These are phyloP conservation scores for Drosophila rubida DNA, from an alignment of 2,888 invertebrate genomes.

Conservation along the genomic window DNA sequence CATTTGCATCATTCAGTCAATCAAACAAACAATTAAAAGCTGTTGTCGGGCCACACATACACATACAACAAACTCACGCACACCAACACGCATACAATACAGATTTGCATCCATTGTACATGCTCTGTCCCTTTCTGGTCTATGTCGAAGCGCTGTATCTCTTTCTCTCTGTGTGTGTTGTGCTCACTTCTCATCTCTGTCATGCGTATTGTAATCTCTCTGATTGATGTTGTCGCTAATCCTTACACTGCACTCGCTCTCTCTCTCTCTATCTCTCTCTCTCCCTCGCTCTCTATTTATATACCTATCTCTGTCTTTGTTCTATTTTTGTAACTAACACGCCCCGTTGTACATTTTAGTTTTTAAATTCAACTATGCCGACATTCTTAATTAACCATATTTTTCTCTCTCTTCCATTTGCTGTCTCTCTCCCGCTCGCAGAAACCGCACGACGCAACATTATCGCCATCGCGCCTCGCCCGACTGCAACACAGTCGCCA, in stretches of 20 bases:
- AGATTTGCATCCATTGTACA: constrained; percentile 6
- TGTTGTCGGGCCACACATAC: constrained; percentile 46
- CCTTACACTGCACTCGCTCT: constrained; percentile 18
- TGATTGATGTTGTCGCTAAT: constrained; percentile 43
- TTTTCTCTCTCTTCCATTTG: not conserved
- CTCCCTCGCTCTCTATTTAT: constrained; percentile 6
- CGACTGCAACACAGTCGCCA: constrained; percentile 96
- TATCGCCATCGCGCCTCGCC: constrained; percentile 95
- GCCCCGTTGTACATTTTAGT: constrained; percentile 11
- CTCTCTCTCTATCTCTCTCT: constrained; percentile 18
- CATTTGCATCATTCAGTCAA: constrained; percentile 41
- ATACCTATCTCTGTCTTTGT: constrained; percentile 12
- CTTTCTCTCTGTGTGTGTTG: constrained; percentile 18
- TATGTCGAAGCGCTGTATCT: constrained; percentile 19
- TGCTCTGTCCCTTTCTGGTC: constrained; percentile 16
- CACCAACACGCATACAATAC: constrained; percentile 18
- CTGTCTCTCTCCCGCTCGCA: constrained; percentile 70
- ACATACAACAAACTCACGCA: constrained; percentile 20
- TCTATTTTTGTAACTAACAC: constrained; percentile 53
- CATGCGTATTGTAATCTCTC: constrained; percentile 33
- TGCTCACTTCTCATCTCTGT: constrained; percentile 16
- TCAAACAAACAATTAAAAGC: constrained; percentile 10
- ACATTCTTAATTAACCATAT: not conserved
- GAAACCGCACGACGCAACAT: constrained; percentile 93
- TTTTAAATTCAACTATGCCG: not conserved